A percentile compares a stretch with the other conserved stretches of the same genome.
phyloP scores from a whole-genome alignment of 2,888 invertebrate species.

The Crematogaster levior region DNA sequence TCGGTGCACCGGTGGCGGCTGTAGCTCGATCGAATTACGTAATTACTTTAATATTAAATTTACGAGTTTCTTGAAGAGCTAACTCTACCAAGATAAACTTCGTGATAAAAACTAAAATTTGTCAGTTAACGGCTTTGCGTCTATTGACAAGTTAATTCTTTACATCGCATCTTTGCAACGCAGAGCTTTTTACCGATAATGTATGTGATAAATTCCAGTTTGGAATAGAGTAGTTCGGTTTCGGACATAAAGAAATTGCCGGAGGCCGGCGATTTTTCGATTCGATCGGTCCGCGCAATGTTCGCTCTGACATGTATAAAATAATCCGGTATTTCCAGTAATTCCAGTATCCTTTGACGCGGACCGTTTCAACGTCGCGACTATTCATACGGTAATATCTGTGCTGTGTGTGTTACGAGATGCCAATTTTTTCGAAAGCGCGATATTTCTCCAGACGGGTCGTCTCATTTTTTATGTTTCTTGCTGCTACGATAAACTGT shows the following conservation, averaged over 20 bases:
- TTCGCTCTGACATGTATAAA: constrained; percentile 58
- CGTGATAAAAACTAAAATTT: too few species aligned
- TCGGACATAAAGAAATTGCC: not conserved
- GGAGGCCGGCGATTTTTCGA: constrained; percentile 47
- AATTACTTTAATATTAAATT: not conserved
- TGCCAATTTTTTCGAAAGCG: constrained; percentile 67
- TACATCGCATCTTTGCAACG: too few species aligned
- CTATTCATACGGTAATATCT: not conserved
- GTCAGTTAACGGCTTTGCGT: too few species aligned
- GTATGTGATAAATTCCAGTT: not conserved
- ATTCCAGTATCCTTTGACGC: constrained; percentile 48
- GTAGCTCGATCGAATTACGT: constrained; percentile 10
- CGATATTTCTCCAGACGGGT: not conserved
- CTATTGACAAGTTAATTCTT: not conserved
- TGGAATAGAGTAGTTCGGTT: not conserved
- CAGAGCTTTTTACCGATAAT: not conserved
- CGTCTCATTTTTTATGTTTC: constrained; percentile 1
- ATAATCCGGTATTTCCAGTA: constrained; percentile 58
- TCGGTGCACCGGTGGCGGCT: not conserved
- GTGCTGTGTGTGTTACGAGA: constrained; percentile 18
- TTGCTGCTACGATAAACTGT: constrained; percentile 37
- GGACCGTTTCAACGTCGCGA: constrained; percentile 9
- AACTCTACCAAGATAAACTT: not conserved
- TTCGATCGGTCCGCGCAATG: constrained; percentile 5
- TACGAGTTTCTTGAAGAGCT: not conserved